Base-by-base conservation (phyloP, 1,140 invertebrate genomes). In the Saxidomus purpurata region DNA sequence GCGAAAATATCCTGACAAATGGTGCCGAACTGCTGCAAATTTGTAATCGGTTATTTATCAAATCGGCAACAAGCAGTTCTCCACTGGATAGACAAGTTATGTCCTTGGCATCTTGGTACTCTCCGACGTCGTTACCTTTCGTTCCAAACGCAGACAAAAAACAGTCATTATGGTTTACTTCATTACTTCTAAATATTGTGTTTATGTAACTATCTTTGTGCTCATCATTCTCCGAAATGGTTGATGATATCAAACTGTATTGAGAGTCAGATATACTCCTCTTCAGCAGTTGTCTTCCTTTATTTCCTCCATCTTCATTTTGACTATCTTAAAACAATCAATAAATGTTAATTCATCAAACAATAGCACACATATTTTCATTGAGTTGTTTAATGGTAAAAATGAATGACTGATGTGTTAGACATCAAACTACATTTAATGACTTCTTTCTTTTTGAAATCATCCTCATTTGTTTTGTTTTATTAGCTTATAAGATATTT, bases 31-130 rank as follows among this genome's bases (percentile, higher is more conserved):
- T 34, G n/a, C 61, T 83, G 67, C 84, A 92, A 19, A 90, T 71
- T 71, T 93, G 90, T 34, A 93, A 31, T 22, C 87, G 83, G 40
- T 76, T 90, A 74, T 90, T 91, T 40, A 92, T 67, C 28, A 90
- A 85, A 86, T 93, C 92, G 13, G 91, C 89, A n/a, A 92, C 79
- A 15, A 93, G 31, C 13, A 93, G 52, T 11, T 69, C 55, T 3
- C 84, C 80, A n/a, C 91, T 52, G 0, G 31, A 11, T 8, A 91
- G 11, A 43, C 34, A 82, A 25, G 76, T 63, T 0, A 93, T 61
- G 38, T 91, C 77, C 17, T 90, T 91, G 2, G 90, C 91, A 31
- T 93, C 90, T 69, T 92, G 84, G 43, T 90, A 89, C 19, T 90
- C 59, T 0, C 92, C 92, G 28, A 61, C 34, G 0, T 82, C 63